Conservation (phyloP, 64 coral and sea anemone species). For the Actinia tenebrosa region DNA sequence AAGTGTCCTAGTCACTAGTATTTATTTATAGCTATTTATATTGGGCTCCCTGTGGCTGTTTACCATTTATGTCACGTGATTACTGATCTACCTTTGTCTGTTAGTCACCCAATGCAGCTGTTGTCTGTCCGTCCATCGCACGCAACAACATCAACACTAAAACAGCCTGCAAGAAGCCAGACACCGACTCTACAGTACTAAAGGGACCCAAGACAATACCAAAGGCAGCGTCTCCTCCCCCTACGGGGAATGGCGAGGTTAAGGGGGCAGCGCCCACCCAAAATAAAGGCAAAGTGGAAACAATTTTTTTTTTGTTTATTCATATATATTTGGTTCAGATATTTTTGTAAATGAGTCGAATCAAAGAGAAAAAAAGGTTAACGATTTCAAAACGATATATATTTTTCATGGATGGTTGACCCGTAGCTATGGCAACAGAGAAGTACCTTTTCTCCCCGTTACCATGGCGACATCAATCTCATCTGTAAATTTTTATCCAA, state of each 20-base stretch:
- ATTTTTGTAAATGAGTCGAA: background rate
- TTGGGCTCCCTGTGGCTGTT: too few relatives aligned
- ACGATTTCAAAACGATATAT: too few relatives aligned
- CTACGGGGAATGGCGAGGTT: background rate
- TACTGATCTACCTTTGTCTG: background rate
- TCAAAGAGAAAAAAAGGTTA: too few relatives aligned
- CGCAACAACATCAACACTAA: conserved; percentile 25
- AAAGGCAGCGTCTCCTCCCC: background rate
- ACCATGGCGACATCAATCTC: too few relatives aligned
- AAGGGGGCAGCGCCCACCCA: background rate
- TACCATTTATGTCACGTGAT: too few relatives aligned
- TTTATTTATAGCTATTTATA: too few relatives aligned
- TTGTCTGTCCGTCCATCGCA: conserved; percentile 36
- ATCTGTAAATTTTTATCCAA: too few relatives aligned
- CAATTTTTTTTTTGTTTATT: background rate
- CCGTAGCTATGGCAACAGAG: too few relatives aligned
- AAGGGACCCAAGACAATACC: conserved; percentile 8
- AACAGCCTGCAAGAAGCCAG: conserved; percentile 51
- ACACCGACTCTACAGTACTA: conserved; percentile 33
- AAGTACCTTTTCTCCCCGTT: too few relatives aligned
- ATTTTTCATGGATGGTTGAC: too few relatives aligned
- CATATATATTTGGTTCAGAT: background rate
- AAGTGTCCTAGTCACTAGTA: too few relatives aligned
- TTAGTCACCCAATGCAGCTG: conserved; percentile 38
- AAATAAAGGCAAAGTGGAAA: background rate